A percentile compares a stretch with the other conserved stretches of the same genome.
phyloP scores from a whole-genome alignment of 2,797 vertebrate species.

The Sebastes wilsoni region DNA sequence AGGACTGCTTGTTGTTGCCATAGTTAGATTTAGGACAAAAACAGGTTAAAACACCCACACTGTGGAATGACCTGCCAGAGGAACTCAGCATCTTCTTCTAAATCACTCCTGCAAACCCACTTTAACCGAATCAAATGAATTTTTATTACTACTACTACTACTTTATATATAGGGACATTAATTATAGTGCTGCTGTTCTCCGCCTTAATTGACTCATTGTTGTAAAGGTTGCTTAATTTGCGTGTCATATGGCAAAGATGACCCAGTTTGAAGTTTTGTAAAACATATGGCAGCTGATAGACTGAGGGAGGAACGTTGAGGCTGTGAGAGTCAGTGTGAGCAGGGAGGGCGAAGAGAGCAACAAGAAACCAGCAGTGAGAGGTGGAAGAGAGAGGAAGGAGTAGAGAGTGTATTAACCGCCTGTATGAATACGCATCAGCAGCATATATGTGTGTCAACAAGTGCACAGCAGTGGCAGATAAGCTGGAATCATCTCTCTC shows the following conservation, averaged over 20 bases:
- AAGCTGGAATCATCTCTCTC: conserved; percentile 69
- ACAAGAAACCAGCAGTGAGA: conserved; percentile 10
- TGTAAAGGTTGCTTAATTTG: background rate
- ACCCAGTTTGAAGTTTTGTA: conserved; percentile 25
- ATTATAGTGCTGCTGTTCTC: background rate
- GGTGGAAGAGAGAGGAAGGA: conserved; percentile 1
- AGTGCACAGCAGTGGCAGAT: conserved; percentile 76
- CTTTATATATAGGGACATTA: background rate
- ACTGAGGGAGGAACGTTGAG: background rate
- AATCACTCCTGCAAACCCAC: background rate
- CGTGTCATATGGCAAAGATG: background rate
- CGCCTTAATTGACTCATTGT: background rate
- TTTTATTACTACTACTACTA: background rate
- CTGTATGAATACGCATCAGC: conserved; percentile 54
- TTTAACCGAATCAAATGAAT: background rate
- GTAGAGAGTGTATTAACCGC: conserved; percentile 39
- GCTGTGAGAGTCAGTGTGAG: background rate
- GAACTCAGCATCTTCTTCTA: background rate
- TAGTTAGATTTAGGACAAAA: background rate
- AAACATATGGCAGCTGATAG: conserved; percentile 1
- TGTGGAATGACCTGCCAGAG: background rate
- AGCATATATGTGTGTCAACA: conserved; percentile 75
- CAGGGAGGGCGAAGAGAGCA: background rate
- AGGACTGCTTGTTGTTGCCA: background rate
- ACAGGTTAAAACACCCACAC: background rate